Evolutionary conservation across 2,113 vertebrate genomes (phyloP).

Genomic region (Dissostichus mawsoni): DNA sequence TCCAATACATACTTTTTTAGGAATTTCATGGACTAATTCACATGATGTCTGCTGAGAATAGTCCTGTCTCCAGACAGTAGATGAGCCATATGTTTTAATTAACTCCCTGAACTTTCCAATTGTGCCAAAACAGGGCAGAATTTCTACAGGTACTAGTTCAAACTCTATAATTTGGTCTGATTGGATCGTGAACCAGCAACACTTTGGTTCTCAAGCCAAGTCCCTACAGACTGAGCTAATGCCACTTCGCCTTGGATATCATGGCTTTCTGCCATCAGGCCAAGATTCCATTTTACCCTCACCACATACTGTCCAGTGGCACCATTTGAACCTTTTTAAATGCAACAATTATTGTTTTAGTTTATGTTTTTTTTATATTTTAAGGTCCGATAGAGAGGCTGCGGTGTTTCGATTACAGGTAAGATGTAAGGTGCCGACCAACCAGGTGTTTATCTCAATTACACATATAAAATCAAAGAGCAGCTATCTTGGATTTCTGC

Average conservation of each 20-base stretch:
- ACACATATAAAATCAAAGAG: background rate
- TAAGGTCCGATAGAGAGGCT: background rate
- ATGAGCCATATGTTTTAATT: background rate
- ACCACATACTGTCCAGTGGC: background rate
- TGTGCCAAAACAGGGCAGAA: too few species aligned
- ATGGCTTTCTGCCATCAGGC: background rate
- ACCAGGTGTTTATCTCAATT: background rate
- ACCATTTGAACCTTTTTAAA: background rate
- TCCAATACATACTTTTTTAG: background rate
- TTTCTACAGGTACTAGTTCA: too few species aligned
- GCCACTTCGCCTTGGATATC: too few species aligned
- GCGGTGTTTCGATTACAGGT: background rate
- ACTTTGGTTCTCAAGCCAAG: too few species aligned
- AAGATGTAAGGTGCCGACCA: background rate
- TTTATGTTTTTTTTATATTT: background rate
- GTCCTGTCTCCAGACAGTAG: background rate
- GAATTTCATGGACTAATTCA: constrained; percentile 8
- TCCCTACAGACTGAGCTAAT: too few species aligned
- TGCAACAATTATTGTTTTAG: background rate
- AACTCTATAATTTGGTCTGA: too few species aligned
- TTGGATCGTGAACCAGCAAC: too few species aligned
- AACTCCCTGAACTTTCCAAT: background rate
- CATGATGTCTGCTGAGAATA: background rate
- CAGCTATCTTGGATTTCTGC: background rate
- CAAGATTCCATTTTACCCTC: background rate